Base-by-base conservation (phyloP, 2,113 vertebrate genomes). In the Macquaria australasica region DNA sequence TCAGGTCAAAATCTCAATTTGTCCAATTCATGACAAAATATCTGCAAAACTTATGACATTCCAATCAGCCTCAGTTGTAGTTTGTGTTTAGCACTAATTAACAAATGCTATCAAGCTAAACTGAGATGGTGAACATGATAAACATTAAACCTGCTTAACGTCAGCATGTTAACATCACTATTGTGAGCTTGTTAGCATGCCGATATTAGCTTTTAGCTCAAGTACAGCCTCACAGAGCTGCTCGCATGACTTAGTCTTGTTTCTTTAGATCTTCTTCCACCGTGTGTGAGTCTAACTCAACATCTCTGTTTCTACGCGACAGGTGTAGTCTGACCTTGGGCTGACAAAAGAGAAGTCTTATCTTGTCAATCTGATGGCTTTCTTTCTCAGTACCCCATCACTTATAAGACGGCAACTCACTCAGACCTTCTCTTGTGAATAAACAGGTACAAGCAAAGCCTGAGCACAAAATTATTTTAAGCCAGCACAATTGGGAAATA, bases 401-500 rank as follows among this genome's bases (percentile, higher is more conserved):
- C 25, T 41, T 1, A 48, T 8, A 56, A 56, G 41, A 34, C 14
- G 15, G 3, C 20, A 15, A 31, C 37, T 41, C 20, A 7, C 15
- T 21, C 39, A 25, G 37, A 73, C 16, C 73, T 28, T 18, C 31
- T 31, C 28, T 31, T 45, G 68, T 50, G 63, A 50, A 20, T 31
- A 45, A 8, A 70, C 56, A 56, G 53, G 50, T 43, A 37, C 48
- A 55, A 64, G 16, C 69, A 51, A 63, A 80, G 18, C 8, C 70
- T 58, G 48, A 78, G 56, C 81, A 64, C 60, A 37, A 79, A 81
- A 68, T 50, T 2, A 74, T 77, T 81, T 79, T 20, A 71, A 76
- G 67, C 2, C 70, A 0, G 12, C 16, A 78, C n/a, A 75, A 77
- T 72, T 88, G 55, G 68, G 63, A 87, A 82, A 79, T 25, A 81